Base-by-base conservation (phyloP, 2,888 invertebrate genomes). In the Notodonta ziczac region DNA sequence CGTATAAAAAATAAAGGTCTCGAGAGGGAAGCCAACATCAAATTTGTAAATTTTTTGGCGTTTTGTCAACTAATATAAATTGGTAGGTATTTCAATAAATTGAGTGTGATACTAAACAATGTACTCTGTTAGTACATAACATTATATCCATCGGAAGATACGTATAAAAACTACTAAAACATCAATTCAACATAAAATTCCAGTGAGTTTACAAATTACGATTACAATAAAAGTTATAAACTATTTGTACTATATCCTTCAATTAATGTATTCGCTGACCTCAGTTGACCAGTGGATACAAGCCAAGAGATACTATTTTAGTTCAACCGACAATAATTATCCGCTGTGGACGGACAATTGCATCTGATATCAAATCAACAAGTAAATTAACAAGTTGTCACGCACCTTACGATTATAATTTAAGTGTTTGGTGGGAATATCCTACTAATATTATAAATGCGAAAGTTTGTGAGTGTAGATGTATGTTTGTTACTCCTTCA, bases 221-320 rank as follows among this genome's bases (percentile, higher is more conserved):
- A 14, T 50, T 50, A 50, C 50, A 50, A 48, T 50, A 51, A 16
- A 24, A 32, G 16, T 24, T 51, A 51, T 2, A 51, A 51, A 24
- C 32, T 16, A 24, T 51, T 51, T 24, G 51, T 9, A 51, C 59
- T 62, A 59, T 70, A 69, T 63, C 63, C 68, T 75, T 69, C 66
- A 74, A 79, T 76, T 65, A 76, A 82, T 78, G 74, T 75, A 73
- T 68, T 59, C 74, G 77, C 70, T 80, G 85, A 84, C 87, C 88
- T 88, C 80, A 80, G 71, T 69, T 80, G 74, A 72, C 71, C 67
- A 73, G 74, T 90, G 89, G 89, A 89, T 79, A 74, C 68, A 69
- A 76, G 91, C 90, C 91, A 91, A 90, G 74, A 80, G 59, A 73
- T 72, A 78, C 81, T 85, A 88, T 87, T 88, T 89, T 80, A 69